Base-by-base conservation (phyloP, 2,888 invertebrate species). In the Geophilus truncorum region DNA sequence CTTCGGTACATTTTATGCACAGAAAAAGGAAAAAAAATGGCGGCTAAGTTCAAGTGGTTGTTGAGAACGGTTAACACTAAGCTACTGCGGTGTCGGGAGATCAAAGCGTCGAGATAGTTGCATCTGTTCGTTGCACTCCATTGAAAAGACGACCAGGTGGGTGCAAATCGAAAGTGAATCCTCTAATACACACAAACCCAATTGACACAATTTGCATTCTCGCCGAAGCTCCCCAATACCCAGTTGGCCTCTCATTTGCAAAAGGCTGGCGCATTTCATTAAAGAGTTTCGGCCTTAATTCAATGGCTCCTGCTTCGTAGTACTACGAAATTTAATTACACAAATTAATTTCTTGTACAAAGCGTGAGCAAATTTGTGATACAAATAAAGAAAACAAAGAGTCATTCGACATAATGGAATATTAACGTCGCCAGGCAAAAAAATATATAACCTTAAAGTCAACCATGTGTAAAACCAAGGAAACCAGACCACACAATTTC, bases 151-250 rank as follows among this genome's bases (percentile, higher is more conserved):
- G 57, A 18, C 40, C 6, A 12, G 57, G 10, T 21, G 21, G 57
- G 4, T 57, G 57, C 4, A 23, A 23, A 57, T 57, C 18, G 23
- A 57, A 57, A 4, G 57, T 7, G 21, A 57, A 57, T 57, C 57
- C 57, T 57, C 57, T 21, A 57, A 7, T 40, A 40, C 40, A 40
- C 15, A 40, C 40, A 40, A 40, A 57, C 21, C 57, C 57, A 57
- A 57, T 57, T 57, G 57, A 57, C 57, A 57, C 57, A 57, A 57
- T 57, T 57, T 57, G 57, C 57, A 57, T 57, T 57, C 57, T 21
- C 40, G 2, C 7, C 40, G 15, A 12, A 40, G 32, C 32, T 34
- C 34, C 9, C 34, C 40, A 15, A 40, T 40, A 40, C 40, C 40
- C 40, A 40, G 40, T 40, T 40, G 40, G 40, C 40, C 40, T 40